Base-by-base conservation (phyloP, 2,797 vertebrate genomes). In the Alauda arvensis region DNA sequence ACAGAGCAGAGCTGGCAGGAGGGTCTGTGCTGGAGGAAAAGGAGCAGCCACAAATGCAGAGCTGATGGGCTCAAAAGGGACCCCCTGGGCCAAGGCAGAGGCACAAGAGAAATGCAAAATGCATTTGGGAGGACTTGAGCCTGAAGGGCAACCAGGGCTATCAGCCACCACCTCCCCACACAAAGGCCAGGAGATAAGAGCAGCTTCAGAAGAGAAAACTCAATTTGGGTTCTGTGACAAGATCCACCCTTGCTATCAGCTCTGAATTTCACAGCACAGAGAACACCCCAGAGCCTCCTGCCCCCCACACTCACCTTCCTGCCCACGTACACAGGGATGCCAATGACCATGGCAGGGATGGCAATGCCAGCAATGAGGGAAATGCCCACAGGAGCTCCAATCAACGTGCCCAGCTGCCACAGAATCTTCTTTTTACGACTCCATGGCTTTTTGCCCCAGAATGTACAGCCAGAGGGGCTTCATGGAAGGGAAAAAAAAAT, bases 401-500 rank as follows among this genome's bases (percentile, higher is more conserved):
- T 99, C 97, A 99, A 93, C 1, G 99, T 99, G 65, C 99, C 99
- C 93, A 99, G 97, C 96, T 99, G 99, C 99, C 99, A 99, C 87
- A 99, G 95, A 89, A 99, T 99, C 97, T 99, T 99, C 97, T 99
- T 99, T 96, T 99, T 99, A 88, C 98, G 98, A 96, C 99, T 99
- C 99, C 99, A 99, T 8, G 99, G 99, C 96, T 99, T 99, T 97
- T 99, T 99, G 71, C 99, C 99, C 99, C 99, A 99, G 96, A 99
- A 99, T 0, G 99, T 99, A 60, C 99, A 99, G 94, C 99, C 99
- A 74, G 99, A 99, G 67, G 99, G 99, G 95, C 99, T 99, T 70
- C 26, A 87, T 10, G 66, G 62, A 83, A 95, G 25, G 19, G 5
- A 4, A 56, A 34, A 34, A n/a, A 56, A 29, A 23, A 34, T 0